Percentiles rank a stretch among this genome's conserved stretches.
These are phyloP conservation scores for Scaptodrosophila latifasciaeformis DNA, from an alignment of 2,888 invertebrate genomes.

Conservation along the genomic window DNA sequence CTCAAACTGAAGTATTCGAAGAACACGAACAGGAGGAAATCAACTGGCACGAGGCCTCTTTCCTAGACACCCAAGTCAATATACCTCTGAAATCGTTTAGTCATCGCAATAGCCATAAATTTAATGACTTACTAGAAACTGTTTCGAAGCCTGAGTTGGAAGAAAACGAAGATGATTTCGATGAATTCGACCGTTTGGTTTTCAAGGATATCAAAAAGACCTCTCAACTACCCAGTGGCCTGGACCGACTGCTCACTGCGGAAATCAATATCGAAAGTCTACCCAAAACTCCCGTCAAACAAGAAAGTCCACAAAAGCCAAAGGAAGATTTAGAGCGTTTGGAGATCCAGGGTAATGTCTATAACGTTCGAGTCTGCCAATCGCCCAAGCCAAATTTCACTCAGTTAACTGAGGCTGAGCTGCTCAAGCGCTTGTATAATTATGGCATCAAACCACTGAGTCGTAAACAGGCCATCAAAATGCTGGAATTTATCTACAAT, in stretches of 20 bases:
- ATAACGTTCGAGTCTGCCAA: slow-evolving; percentile 76
- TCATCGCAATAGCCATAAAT: slow-evolving; percentile 45
- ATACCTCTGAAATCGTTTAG: slow-evolving; percentile 47
- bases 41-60: slow-evolving; percentile 63
- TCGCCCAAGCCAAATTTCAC: slow-evolving; percentile 79
- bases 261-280: slow-evolving; percentile 46
- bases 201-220: slow-evolving; percentile 15
- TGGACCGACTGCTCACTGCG: slow-evolving; percentile 61
- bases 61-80: slow-evolving; percentile 52
- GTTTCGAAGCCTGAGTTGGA: slow-evolving; percentile 7
- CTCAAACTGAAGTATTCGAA: slow-evolving; percentile 30
- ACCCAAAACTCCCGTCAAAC: background rate
- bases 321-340: slow-evolving; percentile 35
- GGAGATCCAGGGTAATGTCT: slow-evolving; percentile 64
- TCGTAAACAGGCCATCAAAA: slow-evolving; percentile 79
- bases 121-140: slow-evolving; percentile 44
- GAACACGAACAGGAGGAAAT: slow-evolving; percentile 29
- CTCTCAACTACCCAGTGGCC: slow-evolving; percentile 50
- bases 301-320: background rate
- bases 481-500: slow-evolving; percentile 81
- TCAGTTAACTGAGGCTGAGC: slow-evolving; percentile 78
- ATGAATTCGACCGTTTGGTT: slow-evolving; percentile 71
- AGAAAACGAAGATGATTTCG: slow-evolving; percentile 41
- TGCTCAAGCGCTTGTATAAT: slow-evolving; percentile 78
- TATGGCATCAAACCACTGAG: slow-evolving; percentile 82